Evolutionary conservation across 2,888 invertebrate genomes (phyloP).

Genomic region (Callyntrura guangdongensis): DNA sequence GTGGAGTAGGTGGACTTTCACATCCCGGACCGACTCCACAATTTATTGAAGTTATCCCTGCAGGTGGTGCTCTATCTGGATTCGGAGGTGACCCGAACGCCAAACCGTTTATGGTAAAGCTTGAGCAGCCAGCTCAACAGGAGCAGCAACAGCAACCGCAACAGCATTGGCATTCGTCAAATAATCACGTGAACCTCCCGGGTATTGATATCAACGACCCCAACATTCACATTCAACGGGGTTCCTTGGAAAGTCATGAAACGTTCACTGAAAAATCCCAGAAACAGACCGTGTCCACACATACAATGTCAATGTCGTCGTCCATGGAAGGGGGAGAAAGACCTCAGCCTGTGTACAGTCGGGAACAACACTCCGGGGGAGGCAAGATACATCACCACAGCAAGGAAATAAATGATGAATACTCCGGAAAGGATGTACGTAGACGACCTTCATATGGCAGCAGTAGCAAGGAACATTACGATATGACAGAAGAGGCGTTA

Average conservation of each 20-base stretch:
- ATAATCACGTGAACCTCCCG: background rate
- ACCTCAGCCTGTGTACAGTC: conserved; percentile 56
- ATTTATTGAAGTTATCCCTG: conserved; percentile 64
- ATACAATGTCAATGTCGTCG: conserved; percentile 1
- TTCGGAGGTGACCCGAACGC: conserved; percentile 22
- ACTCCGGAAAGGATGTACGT: conserved; percentile 15
- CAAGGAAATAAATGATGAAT: conserved; percentile 74
- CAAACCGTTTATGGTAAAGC: conserved; percentile 46
- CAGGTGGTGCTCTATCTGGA: conserved; percentile 36
- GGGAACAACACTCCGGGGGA: conserved; percentile 50
- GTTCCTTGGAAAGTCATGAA: conserved; percentile 62
- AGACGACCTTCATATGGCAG: conserved; percentile 45
- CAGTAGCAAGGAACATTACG: conserved; percentile 58
- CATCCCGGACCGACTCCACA: conserved; percentile 41
- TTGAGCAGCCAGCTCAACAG: background rate
- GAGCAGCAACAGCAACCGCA: background rate
- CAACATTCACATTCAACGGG: conserved; percentile 48
- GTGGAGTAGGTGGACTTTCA: conserved; percentile 19
- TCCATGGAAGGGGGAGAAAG: conserved; percentile 60
- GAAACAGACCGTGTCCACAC: conserved; percentile 11
- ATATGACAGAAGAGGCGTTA: conserved; percentile 10
- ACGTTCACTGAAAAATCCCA: conserved; percentile 47
- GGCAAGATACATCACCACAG: conserved; percentile 75
- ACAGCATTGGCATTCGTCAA: conserved; percentile 1
- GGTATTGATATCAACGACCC: conserved; percentile 43